phyloP scores from a whole-genome alignment of 1,140 invertebrate genomes.

The Gryon sp. region DNA sequence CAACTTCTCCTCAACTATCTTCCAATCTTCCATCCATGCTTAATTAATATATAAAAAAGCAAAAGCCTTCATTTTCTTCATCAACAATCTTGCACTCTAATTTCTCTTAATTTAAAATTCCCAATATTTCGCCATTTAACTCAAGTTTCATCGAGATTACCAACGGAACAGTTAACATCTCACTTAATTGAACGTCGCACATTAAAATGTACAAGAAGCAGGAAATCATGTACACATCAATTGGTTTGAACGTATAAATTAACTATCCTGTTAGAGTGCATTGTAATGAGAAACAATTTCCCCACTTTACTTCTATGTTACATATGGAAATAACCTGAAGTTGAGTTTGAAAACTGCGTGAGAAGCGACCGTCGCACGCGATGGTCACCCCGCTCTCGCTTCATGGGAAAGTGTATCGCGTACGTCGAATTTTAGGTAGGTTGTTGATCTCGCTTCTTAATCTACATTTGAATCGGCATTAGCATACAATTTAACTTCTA shows the following conservation, averaged over 20 bases:
- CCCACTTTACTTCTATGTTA: slow-evolving; percentile 27
- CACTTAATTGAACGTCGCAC: slow-evolving; percentile 2
- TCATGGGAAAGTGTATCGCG: slow-evolving; percentile 32
- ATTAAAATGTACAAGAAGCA: neutral
- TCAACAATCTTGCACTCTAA: no score
- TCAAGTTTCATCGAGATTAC: neutral
- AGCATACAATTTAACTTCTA: slow-evolving; percentile 43
- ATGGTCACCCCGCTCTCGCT: slow-evolving; percentile 14
- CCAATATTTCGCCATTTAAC: no score
- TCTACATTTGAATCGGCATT: slow-evolving; percentile 16
- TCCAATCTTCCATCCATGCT: no score
- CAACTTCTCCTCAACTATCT: no score
- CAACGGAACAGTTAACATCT: neutral
- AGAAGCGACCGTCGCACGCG: slow-evolving; percentile 28
- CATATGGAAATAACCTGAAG: slow-evolving; percentile 29
- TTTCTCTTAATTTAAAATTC: no score
- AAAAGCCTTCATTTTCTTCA: no score
- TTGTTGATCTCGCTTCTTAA: slow-evolving; percentile 24
- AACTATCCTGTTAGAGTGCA: slow-evolving; percentile 35
- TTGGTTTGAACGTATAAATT: slow-evolving; percentile 16
- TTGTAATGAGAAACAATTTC: slow-evolving; percentile 41
- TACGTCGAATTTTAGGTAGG: slow-evolving; percentile 27
- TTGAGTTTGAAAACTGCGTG: slow-evolving; percentile 25
- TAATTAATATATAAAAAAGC: no score
- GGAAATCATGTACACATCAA: slow-evolving; percentile 22